A percentile compares a stretch with the other conserved stretches of the same genome.
Evolutionary conservation across 2,113 vertebrate species (phyloP).

Genomic region (Lepidothrix coronata): DNA sequence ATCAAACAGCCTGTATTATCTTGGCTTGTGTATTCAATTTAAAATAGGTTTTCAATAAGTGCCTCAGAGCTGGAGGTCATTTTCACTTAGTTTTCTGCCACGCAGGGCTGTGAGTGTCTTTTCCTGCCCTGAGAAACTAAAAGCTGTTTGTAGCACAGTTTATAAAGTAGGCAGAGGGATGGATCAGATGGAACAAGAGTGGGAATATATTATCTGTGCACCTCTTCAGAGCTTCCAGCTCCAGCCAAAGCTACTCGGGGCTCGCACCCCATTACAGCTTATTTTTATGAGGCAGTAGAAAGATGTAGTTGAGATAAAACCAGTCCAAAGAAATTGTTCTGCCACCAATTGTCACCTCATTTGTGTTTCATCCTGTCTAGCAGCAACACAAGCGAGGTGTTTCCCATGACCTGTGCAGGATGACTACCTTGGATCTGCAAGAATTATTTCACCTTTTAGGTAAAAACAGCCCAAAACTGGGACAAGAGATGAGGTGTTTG

Average conservation of each 20-base stretch:
- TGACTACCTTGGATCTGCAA: neutral
- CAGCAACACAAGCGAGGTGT: neutral
- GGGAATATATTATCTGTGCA: neutral
- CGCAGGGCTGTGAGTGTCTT: neutral
- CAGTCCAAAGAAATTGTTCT: neutral
- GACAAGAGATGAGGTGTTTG: neutral
- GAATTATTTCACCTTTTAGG: neutral
- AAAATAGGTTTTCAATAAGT: conserved; percentile 72
- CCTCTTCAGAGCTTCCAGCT: neutral
- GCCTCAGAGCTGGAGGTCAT: conserved; percentile 66
- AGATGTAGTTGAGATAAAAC: neutral
- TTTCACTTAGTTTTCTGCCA: conserved; percentile 5
- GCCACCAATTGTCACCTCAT: neutral
- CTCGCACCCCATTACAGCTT: neutral
- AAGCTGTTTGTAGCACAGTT: neutral
- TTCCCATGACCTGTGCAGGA: neutral
- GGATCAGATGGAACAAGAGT: neutral
- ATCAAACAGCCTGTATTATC: conserved; percentile 71
- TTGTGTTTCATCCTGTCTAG: neutral
- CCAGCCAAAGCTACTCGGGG: neutral
- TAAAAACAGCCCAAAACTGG: neutral
- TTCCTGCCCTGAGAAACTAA: neutral
- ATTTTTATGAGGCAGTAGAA: neutral
- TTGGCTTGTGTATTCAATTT: conserved; percentile 70
- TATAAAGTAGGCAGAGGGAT: neutral